Percentiles rank a stretch among this genome's conserved stretches.
These are phyloP conservation scores for Ciona savignyi DNA, from an alignment of 23 tunicate species.

Conservation along the genomic window DNA sequence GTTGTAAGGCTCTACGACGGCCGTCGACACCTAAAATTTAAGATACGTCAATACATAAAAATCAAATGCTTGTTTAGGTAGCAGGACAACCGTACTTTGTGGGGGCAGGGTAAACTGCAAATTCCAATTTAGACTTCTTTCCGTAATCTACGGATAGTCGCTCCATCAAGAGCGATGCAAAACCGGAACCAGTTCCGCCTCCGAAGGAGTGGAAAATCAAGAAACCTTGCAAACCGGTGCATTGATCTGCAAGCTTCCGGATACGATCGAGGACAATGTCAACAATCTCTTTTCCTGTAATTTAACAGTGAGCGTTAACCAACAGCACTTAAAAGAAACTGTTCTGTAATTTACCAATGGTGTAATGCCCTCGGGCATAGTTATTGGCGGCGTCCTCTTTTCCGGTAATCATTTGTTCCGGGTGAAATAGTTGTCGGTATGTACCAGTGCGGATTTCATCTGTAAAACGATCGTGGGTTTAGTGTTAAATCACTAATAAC, in stretches of 20 bases:
- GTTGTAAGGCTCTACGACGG: conserved; percentile 76
- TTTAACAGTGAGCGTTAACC: background rate
- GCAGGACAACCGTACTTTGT: too few species aligned
- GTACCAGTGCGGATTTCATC: background rate
- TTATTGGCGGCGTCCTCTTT: background rate
- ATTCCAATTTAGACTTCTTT: conserved; percentile 13
- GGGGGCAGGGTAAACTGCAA: conserved; percentile 68
- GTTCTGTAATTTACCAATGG: background rate
- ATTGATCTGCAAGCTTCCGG: background rate
- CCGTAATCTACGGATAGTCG: conserved; percentile 4
- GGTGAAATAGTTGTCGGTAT: background rate
- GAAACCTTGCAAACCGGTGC: background rate
- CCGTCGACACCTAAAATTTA: conserved; percentile 40
- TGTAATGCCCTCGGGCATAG: background rate
- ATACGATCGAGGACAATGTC: background rate
- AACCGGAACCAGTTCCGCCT: conserved; percentile 33
- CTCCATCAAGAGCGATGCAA: conserved; percentile 57
- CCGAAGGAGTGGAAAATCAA: conserved; percentile 1
- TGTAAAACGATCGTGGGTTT: background rate
- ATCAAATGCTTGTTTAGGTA: too few species aligned
- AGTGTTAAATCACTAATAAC: background rate
- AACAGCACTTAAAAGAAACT: too few species aligned
- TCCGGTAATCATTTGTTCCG: background rate
- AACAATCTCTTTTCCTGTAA: background rate
- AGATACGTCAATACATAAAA: too few species aligned